Evolutionary conservation across 2,888 invertebrate genomes (phyloP).

Genomic region (Tineola bisselliella): DNA sequence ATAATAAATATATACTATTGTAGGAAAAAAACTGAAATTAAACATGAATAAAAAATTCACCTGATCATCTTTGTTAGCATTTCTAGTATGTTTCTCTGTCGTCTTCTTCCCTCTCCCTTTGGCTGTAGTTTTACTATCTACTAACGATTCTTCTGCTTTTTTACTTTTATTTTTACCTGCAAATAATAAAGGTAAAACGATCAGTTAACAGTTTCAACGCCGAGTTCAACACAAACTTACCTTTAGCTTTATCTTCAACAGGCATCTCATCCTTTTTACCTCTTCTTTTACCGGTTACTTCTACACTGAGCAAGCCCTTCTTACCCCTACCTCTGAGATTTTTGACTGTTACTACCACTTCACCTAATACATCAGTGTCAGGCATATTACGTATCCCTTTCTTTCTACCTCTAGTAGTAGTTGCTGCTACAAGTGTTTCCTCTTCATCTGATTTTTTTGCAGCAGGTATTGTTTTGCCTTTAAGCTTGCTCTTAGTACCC

Average conservation of each 20-base stretch:
- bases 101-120: slow-evolving; percentile 9
- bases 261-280: neutral
- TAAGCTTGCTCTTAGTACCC: neutral
- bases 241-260: too few species aligned
- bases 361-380: too few species aligned
- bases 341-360: too few species aligned
- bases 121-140: neutral
- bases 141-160: slow-evolving; percentile 1
- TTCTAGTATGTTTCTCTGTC: neutral
- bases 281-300: neutral
- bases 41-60: too few species aligned
- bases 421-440: neutral
- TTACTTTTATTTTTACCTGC: slow-evolving; percentile 18
- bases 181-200: too few species aligned
- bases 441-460: too few species aligned
- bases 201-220: too few species aligned
- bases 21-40: too few species aligned
- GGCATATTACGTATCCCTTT: too few species aligned
- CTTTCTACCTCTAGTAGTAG: neutral
- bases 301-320: neutral
- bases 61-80: slow-evolving; percentile 10
- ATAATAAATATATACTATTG: too few species aligned
- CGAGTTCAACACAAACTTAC: too few species aligned
- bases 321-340: neutral
- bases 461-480: too few species aligned